Conservation (phyloP, 2,113 vertebrate genomes). For the Deroptyus accipitrinus region DNA sequence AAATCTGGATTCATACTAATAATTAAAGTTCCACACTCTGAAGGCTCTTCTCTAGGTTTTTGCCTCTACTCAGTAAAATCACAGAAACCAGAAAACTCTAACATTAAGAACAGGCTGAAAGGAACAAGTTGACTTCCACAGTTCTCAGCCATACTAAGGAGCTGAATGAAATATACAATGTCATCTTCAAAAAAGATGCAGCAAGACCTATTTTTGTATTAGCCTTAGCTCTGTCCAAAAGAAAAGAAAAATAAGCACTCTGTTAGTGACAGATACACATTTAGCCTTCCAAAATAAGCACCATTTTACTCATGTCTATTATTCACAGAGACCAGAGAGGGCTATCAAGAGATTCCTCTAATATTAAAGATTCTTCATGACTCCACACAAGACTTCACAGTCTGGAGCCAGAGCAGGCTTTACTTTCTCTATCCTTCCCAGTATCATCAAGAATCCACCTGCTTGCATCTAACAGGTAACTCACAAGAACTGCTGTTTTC, state of each 20-base stretch:
- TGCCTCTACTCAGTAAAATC: neutral
- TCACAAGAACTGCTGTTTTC: neutral
- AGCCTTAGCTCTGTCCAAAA: neutral
- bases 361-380: neutral
- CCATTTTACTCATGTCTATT: neutral
- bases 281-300: neutral
- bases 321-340: neutral
- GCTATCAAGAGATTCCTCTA: neutral
- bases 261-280: neutral
- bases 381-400: neutral
- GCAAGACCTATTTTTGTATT: neutral
- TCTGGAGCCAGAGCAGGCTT: neutral
- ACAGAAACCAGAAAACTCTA: neutral
- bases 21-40: neutral
- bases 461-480: neutral
- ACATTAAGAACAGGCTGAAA: neutral
- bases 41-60: neutral
- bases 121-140: neutral
- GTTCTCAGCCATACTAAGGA: neutral
- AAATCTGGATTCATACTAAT: neutral
- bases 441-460: neutral
- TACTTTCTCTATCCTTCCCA: neutral
- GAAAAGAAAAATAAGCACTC: neutral
- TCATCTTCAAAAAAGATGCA: neutral
- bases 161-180: neutral